Base-by-base conservation (phyloP, 2,113 vertebrate species). In the Xenopus tropicalis region DNA sequence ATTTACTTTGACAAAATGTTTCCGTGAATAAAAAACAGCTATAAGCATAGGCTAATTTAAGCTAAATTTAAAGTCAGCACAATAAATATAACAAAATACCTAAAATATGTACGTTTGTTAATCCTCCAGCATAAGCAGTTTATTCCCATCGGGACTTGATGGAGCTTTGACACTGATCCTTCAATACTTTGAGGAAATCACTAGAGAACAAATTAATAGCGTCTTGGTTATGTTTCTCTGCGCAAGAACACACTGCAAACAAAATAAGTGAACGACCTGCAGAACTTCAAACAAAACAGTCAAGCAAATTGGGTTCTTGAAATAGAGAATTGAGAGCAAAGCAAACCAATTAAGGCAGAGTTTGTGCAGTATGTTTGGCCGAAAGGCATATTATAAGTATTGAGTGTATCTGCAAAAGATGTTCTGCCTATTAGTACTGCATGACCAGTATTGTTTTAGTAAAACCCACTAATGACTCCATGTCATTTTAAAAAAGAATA, bases 181-280 rank as follows among this genome's bases (percentile, higher is more conserved):
- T 48, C 57, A 69, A 63, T 63, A 29, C 66, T 76, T 69, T 69
- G 73, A 76, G 73, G 68, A 69, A 69, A 69, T 69, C 73, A 77
- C 14, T 62, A 82, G 83, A 79, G 56, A 0, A n/a, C 72, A 80
- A 81, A 71, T 87, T 86, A 85, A 82, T 83, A 81, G 61, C 65
- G 64, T 66, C 48, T 25, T 29, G 62, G 70, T 57, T 74, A 80
- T 72, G 77, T 78, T 61, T 13, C 24, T 46, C 76, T 66, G 73
- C 77, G 79, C 79, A 79, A 80, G 37, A 17, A 51, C 66, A 61
- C 9, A 11, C 76, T 62, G 43, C 46, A 61, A 52, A 76, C 68
- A 76, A 69, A 62, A 54, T 76, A 69, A 69, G 66, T 54, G 73
- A 63, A 69, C 20, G 59, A 69, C 73, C 73, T 76, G 66, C 58